Base-by-base conservation (phyloP, 1,140 invertebrate species). In the Plodia interpunctella region DNA sequence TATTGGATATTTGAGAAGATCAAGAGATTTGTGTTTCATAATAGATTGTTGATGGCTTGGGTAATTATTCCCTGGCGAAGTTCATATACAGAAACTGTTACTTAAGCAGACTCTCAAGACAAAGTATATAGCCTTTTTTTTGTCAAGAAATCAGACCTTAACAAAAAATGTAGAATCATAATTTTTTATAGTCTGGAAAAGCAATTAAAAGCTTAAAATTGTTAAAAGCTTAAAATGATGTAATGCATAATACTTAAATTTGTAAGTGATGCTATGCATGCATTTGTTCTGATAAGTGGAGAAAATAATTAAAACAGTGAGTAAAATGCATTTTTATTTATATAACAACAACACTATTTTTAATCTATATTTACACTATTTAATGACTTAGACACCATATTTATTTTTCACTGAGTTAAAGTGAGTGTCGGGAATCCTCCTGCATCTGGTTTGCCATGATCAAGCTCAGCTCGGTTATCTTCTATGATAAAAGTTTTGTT, bases 401-500 rank as follows among this genome's bases (percentile, higher is more conserved):
- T 35, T 18, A n/a, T n/a, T n/a, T 57, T 9, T 68, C 60, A 82
- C 54, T 83, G 75, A 57, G 70, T 82, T 25, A 87, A 62, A 28
- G 72, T 74, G n/a, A 88, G 66, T 30, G 74, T 75, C 13, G 85
- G 83, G 17, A 87, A 60, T 65, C 74, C 64, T 35, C 65, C 66
- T 35, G 65, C 67, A 72, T 70, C 65, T 54, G 62, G 5, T 68
- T 77, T 80, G 19, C 51, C 30, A 18, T 63, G 32, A 57, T 90
- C 90, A 18, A 88, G 61, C 49, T 78, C 75, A 38, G 88, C 90
- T 68, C 94, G 91, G 71, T 95, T 95, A 68, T 96, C 94, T 91
- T 96, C 94, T 63, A 96, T 79, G 32, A 95, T 91, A 60, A 97
- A 94, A 17, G 93, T 92, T 68, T 92, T 92, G 50, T 90, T 90